phyloP scores from a whole-genome alignment of 2,888 invertebrate genomes.

The Drosophila fulvimacula region DNA sequence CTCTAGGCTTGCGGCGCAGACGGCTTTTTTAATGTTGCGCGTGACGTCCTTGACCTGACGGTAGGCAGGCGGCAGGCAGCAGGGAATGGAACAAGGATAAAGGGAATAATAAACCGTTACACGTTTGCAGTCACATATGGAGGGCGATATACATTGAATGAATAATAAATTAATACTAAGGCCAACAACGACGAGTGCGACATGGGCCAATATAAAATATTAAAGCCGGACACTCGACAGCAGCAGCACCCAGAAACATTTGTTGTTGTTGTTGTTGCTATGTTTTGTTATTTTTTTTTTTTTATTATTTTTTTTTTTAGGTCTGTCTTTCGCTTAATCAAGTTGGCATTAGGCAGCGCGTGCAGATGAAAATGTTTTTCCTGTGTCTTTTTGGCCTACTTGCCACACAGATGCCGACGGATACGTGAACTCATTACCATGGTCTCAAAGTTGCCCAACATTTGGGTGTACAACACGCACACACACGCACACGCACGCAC shows the following conservation, averaged over 20 bases:
- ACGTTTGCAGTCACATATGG: constrained; percentile 52
- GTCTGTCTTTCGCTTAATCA: constrained; percentile 41
- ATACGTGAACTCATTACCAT: constrained; percentile 57
- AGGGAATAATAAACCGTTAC: constrained; percentile 56
- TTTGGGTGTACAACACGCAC: constrained; percentile 16
- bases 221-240: constrained; percentile 49
- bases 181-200: constrained; percentile 33
- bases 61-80: not conserved
- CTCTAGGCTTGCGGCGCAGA: constrained; percentile 91
- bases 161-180: constrained; percentile 71
- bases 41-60: constrained; percentile 87
- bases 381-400: constrained; percentile 19
- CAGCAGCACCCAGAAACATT: constrained; percentile 40
- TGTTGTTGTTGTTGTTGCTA: not conserved
- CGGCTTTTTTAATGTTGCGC: constrained; percentile 92
- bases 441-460: constrained; percentile 39
- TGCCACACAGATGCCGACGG: constrained; percentile 24
- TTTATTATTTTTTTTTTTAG: constrained; percentile 17
- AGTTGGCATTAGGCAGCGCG: constrained; percentile 49
- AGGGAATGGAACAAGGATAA: constrained; percentile 7
- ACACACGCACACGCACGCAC: not conserved
- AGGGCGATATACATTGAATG: constrained; percentile 57
- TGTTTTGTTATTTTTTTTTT: no score
- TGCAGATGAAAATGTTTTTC: constrained; percentile 28
- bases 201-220: constrained; percentile 59